phyloP scores from a whole-genome alignment of 2,888 invertebrate genomes.

The Lapara coniferarum region DNA sequence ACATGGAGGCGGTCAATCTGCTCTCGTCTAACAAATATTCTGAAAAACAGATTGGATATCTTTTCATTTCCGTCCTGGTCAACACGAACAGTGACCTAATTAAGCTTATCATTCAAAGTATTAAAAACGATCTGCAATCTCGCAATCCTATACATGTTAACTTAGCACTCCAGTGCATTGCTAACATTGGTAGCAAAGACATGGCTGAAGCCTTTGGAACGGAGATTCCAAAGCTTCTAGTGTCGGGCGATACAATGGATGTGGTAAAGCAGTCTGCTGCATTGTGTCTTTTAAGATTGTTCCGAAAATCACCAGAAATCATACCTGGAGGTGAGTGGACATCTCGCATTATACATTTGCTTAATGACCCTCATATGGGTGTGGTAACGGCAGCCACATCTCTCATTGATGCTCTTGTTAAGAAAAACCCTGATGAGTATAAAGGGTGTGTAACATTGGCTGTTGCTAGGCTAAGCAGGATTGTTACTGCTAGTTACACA shows the following conservation, averaged over 20 bases:
- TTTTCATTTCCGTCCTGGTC: constrained; percentile 99
- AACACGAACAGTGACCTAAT: constrained; percentile 99
- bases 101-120: constrained; percentile 99
- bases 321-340: constrained; percentile 99
- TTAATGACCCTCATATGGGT: constrained; percentile 99
- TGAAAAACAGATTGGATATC: constrained; percentile 99
- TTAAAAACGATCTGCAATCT: constrained; percentile 98
- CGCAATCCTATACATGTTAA: constrained; percentile 99
- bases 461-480: constrained; percentile 97
- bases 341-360: constrained; percentile 97
- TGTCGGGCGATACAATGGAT: constrained; percentile 99
- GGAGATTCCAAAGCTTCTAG: constrained; percentile 98
- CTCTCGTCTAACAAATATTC: constrained; percentile 99
- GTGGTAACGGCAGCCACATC: constrained; percentile 99
- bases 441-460: constrained; percentile 99
- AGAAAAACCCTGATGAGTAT: constrained; percentile 99
- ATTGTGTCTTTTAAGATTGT: constrained; percentile 95
- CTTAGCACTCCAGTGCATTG: constrained; percentile 99
- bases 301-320: constrained; percentile 97
- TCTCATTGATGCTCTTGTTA: constrained; percentile 98
- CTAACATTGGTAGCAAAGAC: constrained; percentile 99
- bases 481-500: constrained; percentile 99
- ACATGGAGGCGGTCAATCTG: constrained; percentile 99
- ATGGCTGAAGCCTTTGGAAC: constrained; percentile 99
- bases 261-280: constrained; percentile 99